Base-by-base conservation (phyloP, 2,888 invertebrate genomes). In the Leptopilina myrica region DNA sequence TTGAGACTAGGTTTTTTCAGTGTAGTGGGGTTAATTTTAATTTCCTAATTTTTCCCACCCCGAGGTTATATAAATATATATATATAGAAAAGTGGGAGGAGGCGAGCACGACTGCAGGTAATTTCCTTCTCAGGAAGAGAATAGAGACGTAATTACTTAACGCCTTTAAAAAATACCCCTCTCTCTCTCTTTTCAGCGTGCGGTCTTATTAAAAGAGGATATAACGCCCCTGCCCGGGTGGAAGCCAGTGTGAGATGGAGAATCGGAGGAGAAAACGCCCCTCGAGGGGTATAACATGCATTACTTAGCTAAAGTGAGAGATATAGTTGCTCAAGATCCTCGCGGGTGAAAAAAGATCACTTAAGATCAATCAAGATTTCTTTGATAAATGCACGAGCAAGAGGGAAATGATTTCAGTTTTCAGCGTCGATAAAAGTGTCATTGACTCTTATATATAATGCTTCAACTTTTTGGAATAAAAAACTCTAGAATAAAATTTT, bases 131-230 rank as follows among this genome's bases (percentile, higher is more conserved):
- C 88, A 87, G 89, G 89, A 89, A 89, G 90, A 91, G 91, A 91
- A 91, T 90, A 90, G 90, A 90, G 90, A 90, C 90, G 91, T 91
- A 91, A 91, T 91, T 91, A 91, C 91, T 91, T 91, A 91, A 91
- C 91, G 90, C 91, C 91, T 91, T 87, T 86, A 87, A 89, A 88
- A 43, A 43, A 33, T 33, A 33, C 83, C 83, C 87, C 80, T 83
- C 65, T 64, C 82, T 15, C 79, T 83, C 59, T 81, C 85, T 85
- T 85, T 76, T 3, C 33, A 33, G 33, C 33, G 33, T 33, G 33
- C 79, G 80, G 84, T 86, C 89, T 91, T 90, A 91, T 91, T 91
- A 90, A 91, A 90, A 90, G 89, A 90, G 90, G 87, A 90, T 90
- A 62, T 20, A 90, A 88, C 86, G 87, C 88, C 88, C 87, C 85